Evolutionary conservation across 2,888 invertebrate genomes (phyloP).

Genomic region (Matsumyia berberina): DNA sequence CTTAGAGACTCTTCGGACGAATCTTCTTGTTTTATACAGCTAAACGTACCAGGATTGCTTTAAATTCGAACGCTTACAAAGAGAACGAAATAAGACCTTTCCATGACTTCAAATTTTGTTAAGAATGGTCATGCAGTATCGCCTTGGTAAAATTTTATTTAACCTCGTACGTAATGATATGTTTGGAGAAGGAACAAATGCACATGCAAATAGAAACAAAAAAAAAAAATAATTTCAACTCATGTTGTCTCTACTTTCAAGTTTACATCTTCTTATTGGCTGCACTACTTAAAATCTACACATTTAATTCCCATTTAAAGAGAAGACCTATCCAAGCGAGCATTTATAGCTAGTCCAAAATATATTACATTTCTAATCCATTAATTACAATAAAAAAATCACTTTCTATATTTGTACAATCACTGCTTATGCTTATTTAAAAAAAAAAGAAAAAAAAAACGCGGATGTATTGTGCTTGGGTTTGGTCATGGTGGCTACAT

Average conservation of each 20-base stretch:
- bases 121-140: no score
- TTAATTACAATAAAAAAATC: slow-evolving; percentile 68
- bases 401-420: slow-evolving; percentile 74
- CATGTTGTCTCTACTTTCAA: no score
- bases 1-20: no score
- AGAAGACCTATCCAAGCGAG: slow-evolving; percentile 29
- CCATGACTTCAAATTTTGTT: no score
- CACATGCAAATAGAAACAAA: background rate
- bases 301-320: slow-evolving; percentile 29
- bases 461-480: slow-evolving; percentile 55
- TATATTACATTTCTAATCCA: slow-evolving; percentile 57
- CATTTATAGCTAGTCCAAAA: slow-evolving; percentile 56
- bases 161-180: no score
- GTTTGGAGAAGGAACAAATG: no score
- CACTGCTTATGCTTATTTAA: slow-evolving; percentile 68
- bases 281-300: slow-evolving; percentile 7
- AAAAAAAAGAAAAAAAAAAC: background rate
- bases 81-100: no score
- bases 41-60: no score
- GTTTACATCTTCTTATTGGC: slow-evolving; percentile 6
- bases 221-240: background rate
- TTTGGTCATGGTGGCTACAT: slow-evolving; percentile 43
- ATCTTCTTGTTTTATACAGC: no score
- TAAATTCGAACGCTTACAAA: no score
- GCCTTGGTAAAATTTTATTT: no score